Percentiles rank a stretch among this genome's conserved stretches.
These are phyloP conservation scores for Todiramphus saurophagus DNA, from an alignment of 2,113 vertebrate genomes.

Conservation along the genomic window DNA sequence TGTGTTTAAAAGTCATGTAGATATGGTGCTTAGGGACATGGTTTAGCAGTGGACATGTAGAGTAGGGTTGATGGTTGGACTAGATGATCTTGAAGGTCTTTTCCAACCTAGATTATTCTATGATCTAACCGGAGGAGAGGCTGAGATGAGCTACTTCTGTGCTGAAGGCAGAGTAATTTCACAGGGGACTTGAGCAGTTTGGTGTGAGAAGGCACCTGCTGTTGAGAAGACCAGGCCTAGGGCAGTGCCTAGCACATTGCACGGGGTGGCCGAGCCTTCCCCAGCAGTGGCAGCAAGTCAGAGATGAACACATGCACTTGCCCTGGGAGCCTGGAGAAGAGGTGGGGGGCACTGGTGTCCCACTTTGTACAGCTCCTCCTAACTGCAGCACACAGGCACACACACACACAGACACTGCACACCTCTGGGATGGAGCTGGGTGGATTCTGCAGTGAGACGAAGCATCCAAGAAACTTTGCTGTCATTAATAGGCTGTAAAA, in stretches of 20 bases:
- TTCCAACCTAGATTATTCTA: too few relatives aligned
- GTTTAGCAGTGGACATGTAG: too few relatives aligned
- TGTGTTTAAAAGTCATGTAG: too few relatives aligned
- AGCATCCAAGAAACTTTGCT: neutral
- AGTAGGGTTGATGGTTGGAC: too few relatives aligned
- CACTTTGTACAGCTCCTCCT: neutral
- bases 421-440: accelerated
- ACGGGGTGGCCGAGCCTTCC: neutral
- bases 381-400: neutral
- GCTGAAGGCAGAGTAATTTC: neutral
- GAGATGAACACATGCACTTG: neutral
- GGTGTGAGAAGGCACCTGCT: neutral
- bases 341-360: neutral
- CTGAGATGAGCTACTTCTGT: neutral
- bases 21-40: too few relatives aligned
- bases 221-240: neutral
- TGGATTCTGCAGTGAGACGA: neutral
- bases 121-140: neutral
- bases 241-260: neutral
- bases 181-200: accelerated
- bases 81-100: too few relatives aligned
- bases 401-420: accelerated
- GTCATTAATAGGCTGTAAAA: neutral
- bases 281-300: neutral
- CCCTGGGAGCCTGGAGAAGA: neutral